Evolutionary conservation across 2,113 vertebrate species (phyloP), one percentile per base, ranked within the genome.

Genomic region (Mesitornis unicolor): DNA sequence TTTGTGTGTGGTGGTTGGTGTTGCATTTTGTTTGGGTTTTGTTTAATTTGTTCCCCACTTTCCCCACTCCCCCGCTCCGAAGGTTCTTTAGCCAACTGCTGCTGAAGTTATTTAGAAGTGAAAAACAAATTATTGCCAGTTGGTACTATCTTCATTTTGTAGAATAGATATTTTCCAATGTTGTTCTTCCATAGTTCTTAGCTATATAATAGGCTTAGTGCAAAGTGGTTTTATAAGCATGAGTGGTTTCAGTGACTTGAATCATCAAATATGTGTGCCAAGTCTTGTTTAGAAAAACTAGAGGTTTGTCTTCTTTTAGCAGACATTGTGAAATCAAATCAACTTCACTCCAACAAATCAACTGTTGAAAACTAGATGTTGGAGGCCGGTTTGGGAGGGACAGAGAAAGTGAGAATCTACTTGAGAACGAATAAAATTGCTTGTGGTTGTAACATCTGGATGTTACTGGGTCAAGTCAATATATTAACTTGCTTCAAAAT

Each of bases 171-270:
- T 81, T 87, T 97, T 96, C 94, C 28, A 77, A 79, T 74, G 45
- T 64, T 42, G 29, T 53, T 48, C 71, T 96, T 68, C 25, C 7
- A 6, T 13, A 38, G 84, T 81, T 91, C 64, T 91, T 91, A 68
- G 73, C 84, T 12, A 13, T 71, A 16, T 87, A 87, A 84, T 70
- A 96, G 87, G 57, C 54, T 73, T 45, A 7, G 60, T 91, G 93
- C 89, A 93, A 68, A 97, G 86, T 80, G 68, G 8, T 70, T 97
- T 97, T 96, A 79, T 22, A 70, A 97, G 64, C 54, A n/a, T 8
- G 42, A 96, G 54, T 43, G 28, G 84, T 89, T 91, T 92, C 70
- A 84, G 95, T 65, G 87, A 90, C 69, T 78, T 92, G 75, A 89
- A 96, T 91, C 82, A 84, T 90, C 83, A 94, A 85, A 91, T 86